A percentile compares a stretch with the other conserved stretches of the same genome.
phyloP scores from a whole-genome alignment of 2,797 vertebrate species.

The Ctenopoma kingsleyae region DNA sequence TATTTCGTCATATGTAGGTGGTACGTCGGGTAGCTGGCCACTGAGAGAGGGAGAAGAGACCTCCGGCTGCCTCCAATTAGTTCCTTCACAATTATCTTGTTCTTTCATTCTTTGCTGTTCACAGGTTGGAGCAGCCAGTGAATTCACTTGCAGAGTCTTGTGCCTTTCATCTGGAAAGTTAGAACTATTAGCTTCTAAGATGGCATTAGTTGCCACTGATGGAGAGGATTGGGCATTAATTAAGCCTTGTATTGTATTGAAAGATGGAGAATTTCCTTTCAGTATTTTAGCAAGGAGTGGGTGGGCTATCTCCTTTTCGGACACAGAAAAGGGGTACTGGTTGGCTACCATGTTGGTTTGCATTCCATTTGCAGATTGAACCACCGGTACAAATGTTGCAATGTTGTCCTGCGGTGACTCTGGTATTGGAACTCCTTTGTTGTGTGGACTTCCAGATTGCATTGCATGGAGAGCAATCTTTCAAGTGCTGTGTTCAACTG shows the following conservation, averaged over 20 bases:
- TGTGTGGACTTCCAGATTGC: constrained; percentile 1
- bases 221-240: not conserved
- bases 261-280: not conserved
- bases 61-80: not conserved
- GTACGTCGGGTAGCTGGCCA: not conserved
- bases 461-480: constrained; percentile 22
- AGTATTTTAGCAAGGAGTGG: not conserved
- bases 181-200: not conserved
- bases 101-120: not conserved
- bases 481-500: constrained; percentile 20
- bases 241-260: not conserved
- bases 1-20: constrained; percentile 25
- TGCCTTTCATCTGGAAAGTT: not conserved
- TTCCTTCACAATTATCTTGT: not conserved
- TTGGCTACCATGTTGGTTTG: constrained; percentile 6
- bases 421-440: not conserved
- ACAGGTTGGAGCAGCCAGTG: not conserved
- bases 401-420: not conserved
- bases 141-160: not conserved
- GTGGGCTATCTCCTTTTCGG: rapidly evolving
- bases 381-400: not conserved
- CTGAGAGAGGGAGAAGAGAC: not conserved
- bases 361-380: not conserved
- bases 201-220: not conserved
- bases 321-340: not conserved